phyloP scores from a whole-genome alignment of 2,113 vertebrate genomes.

The Peromyscus californicus region DNA sequence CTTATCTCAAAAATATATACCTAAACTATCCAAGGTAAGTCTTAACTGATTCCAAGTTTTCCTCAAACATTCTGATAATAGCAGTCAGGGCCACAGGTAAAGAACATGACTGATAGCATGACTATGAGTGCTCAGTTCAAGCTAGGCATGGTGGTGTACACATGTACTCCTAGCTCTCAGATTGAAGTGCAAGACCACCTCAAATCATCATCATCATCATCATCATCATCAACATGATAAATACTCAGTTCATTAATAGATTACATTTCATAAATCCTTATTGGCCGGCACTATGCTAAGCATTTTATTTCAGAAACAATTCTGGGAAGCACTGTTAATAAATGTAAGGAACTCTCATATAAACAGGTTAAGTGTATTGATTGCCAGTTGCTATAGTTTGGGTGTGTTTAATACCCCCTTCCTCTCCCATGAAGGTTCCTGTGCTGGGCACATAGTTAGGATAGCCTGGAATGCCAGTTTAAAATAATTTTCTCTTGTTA shows the following conservation, averaged over 20 bases:
- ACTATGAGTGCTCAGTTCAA: not conserved
- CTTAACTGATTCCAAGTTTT: slow-evolving; percentile 51
- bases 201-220: not conserved
- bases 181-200: not conserved
- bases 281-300: not conserved
- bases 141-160: not conserved
- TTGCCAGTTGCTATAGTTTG: not conserved
- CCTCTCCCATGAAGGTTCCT: not conserved
- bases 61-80: not conserved
- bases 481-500: not conserved
- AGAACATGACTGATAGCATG: not conserved
- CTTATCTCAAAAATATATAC: slow-evolving; percentile 1
- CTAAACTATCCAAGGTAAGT: not conserved
- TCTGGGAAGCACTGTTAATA: not conserved
- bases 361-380: not conserved
- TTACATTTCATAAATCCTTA: not conserved
- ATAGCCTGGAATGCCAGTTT: not conserved
- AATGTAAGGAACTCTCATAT: not conserved
- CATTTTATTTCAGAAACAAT: not conserved
- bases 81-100: not conserved
- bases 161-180: not conserved
- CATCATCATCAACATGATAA: not conserved
- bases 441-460: not conserved
- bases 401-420: not conserved
- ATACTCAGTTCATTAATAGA: not conserved